Base-by-base conservation (phyloP, 2,797 vertebrate genomes). In the Molossus molossus region DNA sequence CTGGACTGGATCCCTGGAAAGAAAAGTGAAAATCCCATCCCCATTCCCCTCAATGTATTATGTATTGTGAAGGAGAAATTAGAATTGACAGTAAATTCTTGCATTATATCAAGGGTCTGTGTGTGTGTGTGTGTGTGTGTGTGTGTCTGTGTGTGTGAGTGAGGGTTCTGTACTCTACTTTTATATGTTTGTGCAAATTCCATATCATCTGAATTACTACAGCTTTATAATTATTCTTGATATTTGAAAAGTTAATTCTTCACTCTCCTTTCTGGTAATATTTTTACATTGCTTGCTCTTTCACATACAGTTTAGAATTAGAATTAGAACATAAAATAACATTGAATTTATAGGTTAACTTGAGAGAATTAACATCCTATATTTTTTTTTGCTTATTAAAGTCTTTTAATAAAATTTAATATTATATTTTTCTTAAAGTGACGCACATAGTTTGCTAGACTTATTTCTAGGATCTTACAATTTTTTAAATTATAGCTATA, bases 221-320 rank as follows among this genome's bases (percentile, higher is more conserved):
- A 76, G 8, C 21, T 75, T 93, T 57, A 58, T 60, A 53, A n/a
- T 88, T 69, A 65, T 21, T 81, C 53, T 93, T n/a, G 11, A 48
- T 80, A 72, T 48, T 33, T 82, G 14, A 45, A 84, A 55, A 80
- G 4, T 37, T 84, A 60, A 29, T 87, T 55, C 23, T 13, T 67
- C 84, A 13, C 7, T 70, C 29, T 90, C 81, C 20, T 83, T 90
- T 81, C 40, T 9, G 69, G 50, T 57, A 93, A 60, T 64, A 67
- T 53, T 69, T 93, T 94, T 75, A 18, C 18, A 90, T 79, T 89
- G 6, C 48, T 79, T 75, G 23, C 2, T 62, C n/a, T 53, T 84
- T n/a, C 21, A 23, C 12, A 60, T 9, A 69, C 23, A 94, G 23
- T 77, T 70, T 93, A 94, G 29, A 92, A 80, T 92, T 93, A 93